These are phyloP conservation scores for Eospalax fontanierii DNA, from an alignment of 2,797 vertebrate species.

Conservation along the genomic window DNA sequence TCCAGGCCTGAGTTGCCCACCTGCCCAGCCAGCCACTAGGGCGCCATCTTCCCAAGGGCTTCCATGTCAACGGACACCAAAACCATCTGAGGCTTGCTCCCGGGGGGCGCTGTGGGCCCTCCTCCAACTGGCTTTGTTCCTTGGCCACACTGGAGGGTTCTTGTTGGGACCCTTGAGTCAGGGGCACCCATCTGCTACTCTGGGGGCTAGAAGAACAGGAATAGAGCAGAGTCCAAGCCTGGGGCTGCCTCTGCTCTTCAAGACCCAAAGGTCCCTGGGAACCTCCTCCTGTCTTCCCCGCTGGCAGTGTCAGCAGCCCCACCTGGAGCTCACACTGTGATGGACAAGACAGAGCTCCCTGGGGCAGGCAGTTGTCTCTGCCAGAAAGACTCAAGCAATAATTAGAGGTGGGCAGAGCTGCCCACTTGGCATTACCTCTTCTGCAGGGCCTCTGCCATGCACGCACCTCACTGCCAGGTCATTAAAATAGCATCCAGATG, in stretches of 20 bases:
- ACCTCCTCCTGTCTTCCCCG: constrained; percentile 70
- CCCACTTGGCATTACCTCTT: constrained; percentile 83
- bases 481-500: constrained; percentile 70
- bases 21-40: neutral
- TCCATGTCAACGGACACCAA: constrained; percentile 82
- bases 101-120: constrained; percentile 32
- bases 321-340: constrained; percentile 83
- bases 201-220: constrained; percentile 56
- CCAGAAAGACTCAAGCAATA: constrained; percentile 86
- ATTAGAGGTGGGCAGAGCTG: constrained; percentile 82
- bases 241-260: constrained; percentile 48
- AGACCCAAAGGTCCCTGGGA: constrained; percentile 69
- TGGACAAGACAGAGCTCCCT: constrained; percentile 63
- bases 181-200: constrained; percentile 32
- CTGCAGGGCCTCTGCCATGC: constrained; percentile 75
- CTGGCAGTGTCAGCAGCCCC: constrained; percentile 56
- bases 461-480: constrained; percentile 82
- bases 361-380: constrained; percentile 69
- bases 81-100: constrained; percentile 67
- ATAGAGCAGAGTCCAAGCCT: constrained; percentile 11
- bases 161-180: neutral
- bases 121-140: constrained; percentile 64
- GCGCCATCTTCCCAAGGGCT: constrained; percentile 86
- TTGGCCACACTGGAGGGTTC: constrained; percentile 54
- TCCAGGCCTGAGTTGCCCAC: constrained; percentile 87